phyloP scores from a whole-genome alignment of 1,140 invertebrate genomes.

The Lasioglossum baleicum region DNA sequence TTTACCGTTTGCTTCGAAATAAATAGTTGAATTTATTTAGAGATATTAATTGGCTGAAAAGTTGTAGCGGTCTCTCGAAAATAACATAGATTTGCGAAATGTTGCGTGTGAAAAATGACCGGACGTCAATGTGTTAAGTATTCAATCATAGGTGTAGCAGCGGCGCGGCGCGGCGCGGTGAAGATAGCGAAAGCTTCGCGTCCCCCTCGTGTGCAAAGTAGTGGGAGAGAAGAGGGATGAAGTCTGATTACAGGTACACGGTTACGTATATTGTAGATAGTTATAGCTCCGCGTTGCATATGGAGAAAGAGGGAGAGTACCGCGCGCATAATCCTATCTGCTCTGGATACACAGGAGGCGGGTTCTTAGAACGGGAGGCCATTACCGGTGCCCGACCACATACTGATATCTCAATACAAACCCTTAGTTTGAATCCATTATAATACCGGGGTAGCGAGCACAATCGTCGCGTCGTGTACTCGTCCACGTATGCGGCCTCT shows the following conservation, averaged over 20 bases:
- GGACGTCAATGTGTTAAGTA: background rate
- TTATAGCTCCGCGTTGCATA: slow-evolving; percentile 21
- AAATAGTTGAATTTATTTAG: too few species aligned
- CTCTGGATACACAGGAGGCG: slow-evolving; percentile 65
- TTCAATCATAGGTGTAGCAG: slow-evolving; percentile 7
- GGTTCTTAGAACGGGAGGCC: slow-evolving; percentile 77
- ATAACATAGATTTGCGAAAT: too few species aligned
- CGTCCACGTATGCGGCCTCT: slow-evolving; percentile 39
- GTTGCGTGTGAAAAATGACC: too few species aligned
- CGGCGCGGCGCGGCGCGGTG: too few species aligned
- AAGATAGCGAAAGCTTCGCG: background rate
- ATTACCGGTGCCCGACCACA: slow-evolving; percentile 75
- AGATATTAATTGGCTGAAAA: too few species aligned
- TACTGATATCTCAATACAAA: slow-evolving; percentile 80
- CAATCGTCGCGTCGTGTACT: slow-evolving; percentile 58
- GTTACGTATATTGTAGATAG: slow-evolving; percentile 32
- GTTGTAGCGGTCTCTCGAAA: too few species aligned
- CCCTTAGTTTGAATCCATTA: slow-evolving; percentile 80
- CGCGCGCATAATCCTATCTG: slow-evolving; percentile 63
- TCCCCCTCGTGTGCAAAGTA: background rate
- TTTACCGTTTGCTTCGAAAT: too few species aligned
- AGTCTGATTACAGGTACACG: slow-evolving; percentile 37
- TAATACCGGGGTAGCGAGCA: slow-evolving; percentile 68
- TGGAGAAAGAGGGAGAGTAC: slow-evolving; percentile 44
- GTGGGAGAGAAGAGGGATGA: slow-evolving; percentile 11